These are phyloP conservation scores for Ectobius pallidus DNA, from an alignment of 2,888 invertebrate genomes.

Conservation along the genomic window DNA sequence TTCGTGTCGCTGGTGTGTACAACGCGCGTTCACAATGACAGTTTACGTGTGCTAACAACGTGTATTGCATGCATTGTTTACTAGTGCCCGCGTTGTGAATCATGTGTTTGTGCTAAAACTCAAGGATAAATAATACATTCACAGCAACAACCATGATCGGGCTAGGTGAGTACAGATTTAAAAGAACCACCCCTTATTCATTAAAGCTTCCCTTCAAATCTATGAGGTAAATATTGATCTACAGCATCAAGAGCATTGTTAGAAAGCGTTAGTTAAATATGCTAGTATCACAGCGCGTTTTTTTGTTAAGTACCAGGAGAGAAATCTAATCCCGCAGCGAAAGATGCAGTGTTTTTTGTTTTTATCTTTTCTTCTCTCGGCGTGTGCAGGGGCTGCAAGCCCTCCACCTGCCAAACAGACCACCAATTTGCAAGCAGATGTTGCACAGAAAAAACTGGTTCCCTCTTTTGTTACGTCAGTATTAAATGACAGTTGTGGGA, in stretches of 20 bases:
- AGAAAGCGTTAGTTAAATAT: too few species aligned
- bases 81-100: neutral
- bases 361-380: neutral
- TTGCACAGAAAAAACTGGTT: neutral
- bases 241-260: too few species aligned
- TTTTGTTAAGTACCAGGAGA: neutral
- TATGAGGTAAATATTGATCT: neutral
- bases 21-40: neutral
- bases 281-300: too few species aligned
- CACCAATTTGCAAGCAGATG: conserved; percentile 24
- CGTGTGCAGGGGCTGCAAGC: conserved; percentile 1
- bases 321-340: neutral
- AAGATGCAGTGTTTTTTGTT: neutral
- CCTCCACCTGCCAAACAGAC: conserved; percentile 4
- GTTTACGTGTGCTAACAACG: neutral
- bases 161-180: neutral
- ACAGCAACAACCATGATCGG: neutral
- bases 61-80: conserved; percentile 2
- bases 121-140: neutral
- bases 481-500: neutral
- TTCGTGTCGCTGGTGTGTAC: neutral
- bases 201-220: too few species aligned
- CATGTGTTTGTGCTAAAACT: conserved; percentile 13
- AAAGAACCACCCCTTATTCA: neutral
- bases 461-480: neutral